A percentile compares a stretch with the other conserved stretches of the same genome.
phyloP scores from a whole-genome alignment of 2,113 vertebrate species.

The Pachypanchax playfairii region DNA sequence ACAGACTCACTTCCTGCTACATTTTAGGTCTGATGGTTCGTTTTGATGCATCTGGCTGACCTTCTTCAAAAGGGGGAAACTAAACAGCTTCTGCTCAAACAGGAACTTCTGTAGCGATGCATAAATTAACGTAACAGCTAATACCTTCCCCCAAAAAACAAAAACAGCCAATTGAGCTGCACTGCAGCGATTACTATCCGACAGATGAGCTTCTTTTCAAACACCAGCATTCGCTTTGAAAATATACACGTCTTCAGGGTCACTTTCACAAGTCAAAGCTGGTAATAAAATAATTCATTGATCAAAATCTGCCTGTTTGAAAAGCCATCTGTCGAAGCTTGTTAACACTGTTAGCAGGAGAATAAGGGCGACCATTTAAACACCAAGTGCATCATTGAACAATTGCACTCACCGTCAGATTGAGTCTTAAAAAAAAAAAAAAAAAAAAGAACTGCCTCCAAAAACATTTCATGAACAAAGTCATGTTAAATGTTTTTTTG shows the following conservation, averaged over 20 bases:
- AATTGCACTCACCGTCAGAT: slow-evolving; percentile 56
- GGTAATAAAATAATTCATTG: slow-evolving; percentile 65
- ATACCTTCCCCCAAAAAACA: slow-evolving; percentile 52
- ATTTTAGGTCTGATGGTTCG: slow-evolving; percentile 59
- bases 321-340: slow-evolving; percentile 53
- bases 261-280: slow-evolving; percentile 76
- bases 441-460: slow-evolving; percentile 30
- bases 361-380: slow-evolving; percentile 52
- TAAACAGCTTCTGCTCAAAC: slow-evolving; percentile 13
- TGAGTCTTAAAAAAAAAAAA: slow-evolving; percentile 34
- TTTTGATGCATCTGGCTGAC: slow-evolving; percentile 50
- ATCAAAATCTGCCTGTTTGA: slow-evolving; percentile 58
- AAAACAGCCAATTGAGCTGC: slow-evolving; percentile 74
- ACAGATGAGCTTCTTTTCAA: slow-evolving; percentile 64
- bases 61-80: slow-evolving; percentile 24
- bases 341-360: slow-evolving; percentile 71
- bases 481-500: slow-evolving; percentile 51
- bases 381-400: slow-evolving; percentile 51
- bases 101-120: slow-evolving; percentile 68
- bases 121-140: slow-evolving; percentile 77
- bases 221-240: slow-evolving; percentile 46
- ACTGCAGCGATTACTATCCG: slow-evolving; percentile 79
- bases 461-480: slow-evolving; percentile 49
- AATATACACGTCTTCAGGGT: slow-evolving; percentile 66
- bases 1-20: slow-evolving; percentile 67